Percentiles rank a stretch among this genome's conserved stretches.
Evolutionary conservation across 2,888 invertebrate genomes (phyloP).

Genomic region (Heliconius aoede): DNA sequence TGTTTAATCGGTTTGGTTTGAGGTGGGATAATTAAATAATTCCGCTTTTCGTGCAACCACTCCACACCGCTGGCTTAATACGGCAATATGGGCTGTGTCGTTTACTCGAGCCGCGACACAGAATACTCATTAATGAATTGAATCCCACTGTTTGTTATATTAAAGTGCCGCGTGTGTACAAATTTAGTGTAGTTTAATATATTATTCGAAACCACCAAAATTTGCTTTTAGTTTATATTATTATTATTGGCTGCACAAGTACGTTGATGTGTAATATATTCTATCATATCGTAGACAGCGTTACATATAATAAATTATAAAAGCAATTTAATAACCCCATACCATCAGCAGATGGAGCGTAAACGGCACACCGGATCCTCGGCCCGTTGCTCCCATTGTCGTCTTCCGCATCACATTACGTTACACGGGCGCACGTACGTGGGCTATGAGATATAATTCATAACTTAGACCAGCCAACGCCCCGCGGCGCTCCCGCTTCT

Average conservation of each 20-base stretch:
- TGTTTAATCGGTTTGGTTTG: background rate
- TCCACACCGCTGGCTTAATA: conserved; percentile 4
- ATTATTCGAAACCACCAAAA: background rate
- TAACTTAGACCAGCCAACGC: conserved; percentile 42
- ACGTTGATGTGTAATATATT: background rate
- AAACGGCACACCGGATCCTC: conserved; percentile 73
- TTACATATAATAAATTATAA: conserved; percentile 1
- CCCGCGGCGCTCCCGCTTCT: conserved; percentile 42
- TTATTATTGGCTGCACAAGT: background rate
- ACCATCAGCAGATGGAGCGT: conserved; percentile 70
- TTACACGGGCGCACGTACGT: conserved; percentile 42
- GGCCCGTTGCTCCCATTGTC: conserved; percentile 75
- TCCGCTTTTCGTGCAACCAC: conserved; percentile 9
- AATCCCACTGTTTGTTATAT: background rate
- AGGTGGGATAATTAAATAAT: conserved; percentile 13
- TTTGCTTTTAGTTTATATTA: background rate
- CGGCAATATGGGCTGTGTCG: conserved; percentile 4
- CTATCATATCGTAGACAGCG: background rate
- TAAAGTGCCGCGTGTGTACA: background rate
- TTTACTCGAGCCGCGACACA: conserved; percentile 2
- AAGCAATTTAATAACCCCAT: conserved; percentile 30
- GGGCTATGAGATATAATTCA: conserved; percentile 42
- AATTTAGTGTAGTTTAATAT: background rate
- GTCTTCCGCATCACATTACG: conserved; percentile 70
- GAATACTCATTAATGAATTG: conserved; percentile 3